Base-by-base conservation (phyloP, 1,140 invertebrate genomes). In the Zaprionus nigranus region DNA sequence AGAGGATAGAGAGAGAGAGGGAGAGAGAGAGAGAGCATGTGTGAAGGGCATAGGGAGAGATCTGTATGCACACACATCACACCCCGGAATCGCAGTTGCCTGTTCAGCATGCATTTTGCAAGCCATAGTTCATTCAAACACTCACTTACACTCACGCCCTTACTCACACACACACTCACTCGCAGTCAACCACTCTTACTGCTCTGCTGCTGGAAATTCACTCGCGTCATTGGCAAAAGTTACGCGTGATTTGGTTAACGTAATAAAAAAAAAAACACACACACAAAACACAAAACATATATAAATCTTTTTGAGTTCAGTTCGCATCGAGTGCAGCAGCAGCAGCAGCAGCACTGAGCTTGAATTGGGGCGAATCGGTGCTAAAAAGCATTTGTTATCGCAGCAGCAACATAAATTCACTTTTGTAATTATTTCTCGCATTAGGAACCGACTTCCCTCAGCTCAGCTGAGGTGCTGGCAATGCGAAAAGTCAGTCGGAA, bases 381-480 rank as follows among this genome's bases (percentile, higher is more conserved):
- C 82, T 83, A 83, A 83, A 81, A 88, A 88, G 78, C 85, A 90
- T 88, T 88, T 90, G 85, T 88, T 88, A 88, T 88, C 85, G 81
- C 81, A 65, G 85, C 69, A 64, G 72, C 78, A 88, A 85, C 84
- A 88, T 88, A 88, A 88, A 88, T 88, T 88, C 85, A 88, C 84
- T 88, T 88, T 81, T 84, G 84, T 88, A 88, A 88, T 88, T 88
- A 88, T 88, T 88, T 88, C 81, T 90, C 85, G 84, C 88, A 88
- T 88, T 88, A 88, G 84, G 46, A 51, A 2, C 1, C 20, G 20
- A 51, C 17, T n/a, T n/a, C 2, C 5, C 2, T n/a, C 40, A 9
- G n/a, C n/a, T 9, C 81, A 84, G 85, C 75, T 90, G 84, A 88
- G 84, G 84, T 88, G 80, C 71, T 69, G 70, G 2, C 40, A 9